Conservation (phyloP, 2,113 vertebrate genomes). For the Ophiodon elongatus region DNA sequence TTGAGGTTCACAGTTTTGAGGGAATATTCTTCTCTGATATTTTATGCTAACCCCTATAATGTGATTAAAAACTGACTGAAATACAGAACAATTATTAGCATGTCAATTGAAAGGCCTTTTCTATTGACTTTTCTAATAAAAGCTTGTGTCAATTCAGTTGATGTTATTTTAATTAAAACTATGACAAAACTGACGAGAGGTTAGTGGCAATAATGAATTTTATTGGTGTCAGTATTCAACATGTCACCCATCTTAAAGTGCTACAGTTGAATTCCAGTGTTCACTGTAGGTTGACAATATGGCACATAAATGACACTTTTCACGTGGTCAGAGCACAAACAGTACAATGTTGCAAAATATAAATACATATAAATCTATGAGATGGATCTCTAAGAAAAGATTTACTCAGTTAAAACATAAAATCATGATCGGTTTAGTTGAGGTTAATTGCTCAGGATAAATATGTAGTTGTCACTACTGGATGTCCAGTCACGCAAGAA, state of each 20-base stretch:
- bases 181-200: not conserved
- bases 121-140: conserved; percentile 55
- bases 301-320: conserved; percentile 68
- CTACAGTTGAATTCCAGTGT: conserved; percentile 67
- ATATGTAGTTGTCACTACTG: conserved; percentile 24
- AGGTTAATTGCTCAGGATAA: conserved; percentile 25
- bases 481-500: conserved; percentile 32
- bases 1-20: conserved; percentile 17
- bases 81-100: not conserved
- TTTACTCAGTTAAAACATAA: conserved; percentile 33
- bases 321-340: conserved; percentile 32
- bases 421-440: conserved; percentile 17
- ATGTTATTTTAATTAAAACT: conserved; percentile 20
- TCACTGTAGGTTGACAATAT: conserved; percentile 66
- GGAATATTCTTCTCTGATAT: not conserved
- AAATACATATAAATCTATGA: conserved; percentile 55
- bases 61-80: conserved; percentile 26
- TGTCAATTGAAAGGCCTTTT: conserved; percentile 14
- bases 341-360: conserved; percentile 51
- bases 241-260: conserved; percentile 71
- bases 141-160: conserved; percentile 21
- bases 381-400: conserved; percentile 23
- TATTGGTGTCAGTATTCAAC: conserved; percentile 77
- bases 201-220: conserved; percentile 62
- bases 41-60: conserved; percentile 34